Conservation (phyloP, 2,113 vertebrate species). For the Gallinago media region DNA sequence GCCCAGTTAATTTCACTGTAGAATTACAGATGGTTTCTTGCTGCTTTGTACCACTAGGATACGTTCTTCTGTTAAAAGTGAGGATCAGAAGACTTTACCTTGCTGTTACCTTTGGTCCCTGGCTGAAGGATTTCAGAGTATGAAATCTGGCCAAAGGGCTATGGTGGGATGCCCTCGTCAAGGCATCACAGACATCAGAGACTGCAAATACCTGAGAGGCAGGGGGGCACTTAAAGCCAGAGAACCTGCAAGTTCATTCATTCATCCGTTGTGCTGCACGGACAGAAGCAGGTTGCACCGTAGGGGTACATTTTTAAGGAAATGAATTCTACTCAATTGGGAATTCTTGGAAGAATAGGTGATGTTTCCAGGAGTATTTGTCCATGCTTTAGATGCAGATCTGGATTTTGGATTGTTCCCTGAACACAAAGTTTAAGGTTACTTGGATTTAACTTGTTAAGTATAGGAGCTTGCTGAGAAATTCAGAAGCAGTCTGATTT, state of each 20-base stretch:
- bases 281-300: background rate
- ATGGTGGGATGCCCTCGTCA: background rate
- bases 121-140: background rate
- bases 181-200: background rate
- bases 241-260: background rate
- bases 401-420: background rate
- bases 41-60: conserved; percentile 20
- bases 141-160: background rate
- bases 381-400: background rate
- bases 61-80: background rate
- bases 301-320: background rate
- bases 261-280: background rate
- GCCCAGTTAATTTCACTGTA: conserved; percentile 27
- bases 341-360: background rate
- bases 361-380: background rate
- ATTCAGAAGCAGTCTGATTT: background rate
- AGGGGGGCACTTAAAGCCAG: background rate
- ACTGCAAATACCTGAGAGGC: background rate
- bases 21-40: background rate
- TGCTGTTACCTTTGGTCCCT: background rate
- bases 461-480: background rate
- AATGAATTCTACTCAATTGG: background rate
- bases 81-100: background rate
- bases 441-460: background rate
- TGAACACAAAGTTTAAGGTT: background rate